These are phyloP conservation scores for Alviniconcha strummeri DNA, from an alignment of 2,888 invertebrate species.

Conservation along the genomic window DNA sequence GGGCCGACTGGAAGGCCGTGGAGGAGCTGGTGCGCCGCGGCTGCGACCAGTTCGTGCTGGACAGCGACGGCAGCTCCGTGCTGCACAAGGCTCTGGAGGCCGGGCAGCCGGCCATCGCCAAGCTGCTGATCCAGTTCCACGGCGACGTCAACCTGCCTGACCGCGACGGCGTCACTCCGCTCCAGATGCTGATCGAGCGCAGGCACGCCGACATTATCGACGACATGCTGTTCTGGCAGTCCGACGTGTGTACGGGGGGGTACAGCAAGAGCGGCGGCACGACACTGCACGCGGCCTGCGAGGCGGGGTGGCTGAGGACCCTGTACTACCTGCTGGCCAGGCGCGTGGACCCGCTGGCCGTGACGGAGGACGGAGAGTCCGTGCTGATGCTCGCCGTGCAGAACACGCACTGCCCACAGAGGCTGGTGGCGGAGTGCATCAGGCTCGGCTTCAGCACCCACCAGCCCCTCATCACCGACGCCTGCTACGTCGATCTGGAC, in stretches of 20 bases:
- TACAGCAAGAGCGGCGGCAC: background rate
- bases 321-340: background rate
- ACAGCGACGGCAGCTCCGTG: background rate
- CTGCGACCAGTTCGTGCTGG: background rate
- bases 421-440: constrained; percentile 11
- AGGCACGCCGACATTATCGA: constrained; percentile 1
- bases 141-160: too few relatives aligned
- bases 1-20: constrained; percentile 8
- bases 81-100: too few relatives aligned
- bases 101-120: too few relatives aligned
- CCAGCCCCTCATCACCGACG: background rate
- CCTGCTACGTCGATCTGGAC: too few relatives aligned
- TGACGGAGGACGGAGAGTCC: background rate
- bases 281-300: background rate
- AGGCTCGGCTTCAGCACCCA: constrained; percentile 4
- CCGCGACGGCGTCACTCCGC: background rate
- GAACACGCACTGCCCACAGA: background rate
- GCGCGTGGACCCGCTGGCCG: background rate
- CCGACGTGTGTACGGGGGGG: background rate
- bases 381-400: background rate
- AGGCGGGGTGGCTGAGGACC: background rate
- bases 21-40: background rate
- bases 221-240: background rate
- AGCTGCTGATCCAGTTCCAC: too few relatives aligned
- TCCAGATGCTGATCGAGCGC: background rate